Conservation (phyloP, 2,113 vertebrate species). For the Oncorhynchus tshawytscha region DNA sequence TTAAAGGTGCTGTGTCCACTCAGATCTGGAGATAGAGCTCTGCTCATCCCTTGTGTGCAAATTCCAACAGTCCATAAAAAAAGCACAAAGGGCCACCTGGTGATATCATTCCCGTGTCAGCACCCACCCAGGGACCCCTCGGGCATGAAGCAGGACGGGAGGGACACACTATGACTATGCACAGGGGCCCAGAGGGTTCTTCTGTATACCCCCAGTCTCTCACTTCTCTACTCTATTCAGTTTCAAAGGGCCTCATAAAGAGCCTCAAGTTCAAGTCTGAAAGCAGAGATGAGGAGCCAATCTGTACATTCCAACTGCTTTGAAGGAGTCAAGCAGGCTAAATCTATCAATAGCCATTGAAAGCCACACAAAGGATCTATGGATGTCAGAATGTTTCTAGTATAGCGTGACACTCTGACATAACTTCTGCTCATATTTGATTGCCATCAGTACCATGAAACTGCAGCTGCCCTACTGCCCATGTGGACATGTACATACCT, state of each 20-base stretch:
- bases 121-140: conserved; percentile 38
- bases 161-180: conserved; percentile 45
- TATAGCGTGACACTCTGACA: conserved; percentile 38
- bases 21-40: conserved; percentile 71
- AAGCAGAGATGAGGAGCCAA: conserved; percentile 23
- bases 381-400: conserved; percentile 34
- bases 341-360: conserved; percentile 28
- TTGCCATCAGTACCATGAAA: conserved; percentile 47
- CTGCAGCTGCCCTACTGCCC: conserved; percentile 51
- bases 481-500: conserved; percentile 30
- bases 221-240: not conserved
- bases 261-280: conserved; percentile 35
- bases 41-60: conserved; percentile 67
- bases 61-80: conserved; percentile 63
- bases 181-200: no score
- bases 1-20: conserved; percentile 78
- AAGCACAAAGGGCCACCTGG: conserved; percentile 67
- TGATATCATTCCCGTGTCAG: conserved; percentile 73
- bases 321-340: not conserved
- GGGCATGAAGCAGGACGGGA: conserved; percentile 23
- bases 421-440: conserved; percentile 30
- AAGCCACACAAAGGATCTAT: conserved; percentile 15
- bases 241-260: not conserved
- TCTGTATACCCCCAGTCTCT: not conserved
- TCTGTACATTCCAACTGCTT: conserved; percentile 22